Base-by-base conservation (phyloP, 1,140 invertebrate species). In the Ephestia elutella region DNA sequence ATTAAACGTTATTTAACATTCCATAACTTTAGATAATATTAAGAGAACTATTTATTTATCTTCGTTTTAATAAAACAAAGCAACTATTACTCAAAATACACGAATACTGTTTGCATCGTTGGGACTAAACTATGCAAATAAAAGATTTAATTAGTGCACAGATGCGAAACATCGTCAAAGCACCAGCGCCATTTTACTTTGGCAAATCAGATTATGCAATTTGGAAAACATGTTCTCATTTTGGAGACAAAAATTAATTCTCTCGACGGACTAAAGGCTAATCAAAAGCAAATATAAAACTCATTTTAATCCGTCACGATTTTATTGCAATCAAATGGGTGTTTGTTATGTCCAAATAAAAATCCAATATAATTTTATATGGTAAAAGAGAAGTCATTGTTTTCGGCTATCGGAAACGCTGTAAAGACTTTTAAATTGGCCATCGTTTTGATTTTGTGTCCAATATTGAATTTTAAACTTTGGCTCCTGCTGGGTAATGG, bases 401-500 rank as follows among this genome's bases (percentile, higher is more conserved):
- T 78, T 71, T 50, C 60, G 61, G 49, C 49, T 38, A 56, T 58
- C 56, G 44, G 62, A 65, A 66, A 55, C 44, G 62, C 49, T 62
- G 65, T 73, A 75, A 65, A 66, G 57, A 56, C 21, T 62, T 63
- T 59, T 59, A 63, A 70, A 74, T 65, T 63, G 64, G 65, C 60
- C 59, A 65, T 71, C 62, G 67, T 15, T 70, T 68, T 59, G 25
- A 49, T 30, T 50, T 53, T 59, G 59, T 56, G 63, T 67, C 66
- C 57, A 62, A 66, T 68, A 70, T 68, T 68, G 68, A 66, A 71
- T 60, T 68, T 63, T 64, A 71, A 66, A 50, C 59, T 65, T 56
- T 57, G 56, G 57, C 21, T 51, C 76, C 76, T 60, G 71, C 76
- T 79, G 75, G 18, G 65, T 76, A 68, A 74, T 53, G 61, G 30